phyloP scores from a whole-genome alignment of 2,797 vertebrate species.

The Enteromius trimaculatus region DNA sequence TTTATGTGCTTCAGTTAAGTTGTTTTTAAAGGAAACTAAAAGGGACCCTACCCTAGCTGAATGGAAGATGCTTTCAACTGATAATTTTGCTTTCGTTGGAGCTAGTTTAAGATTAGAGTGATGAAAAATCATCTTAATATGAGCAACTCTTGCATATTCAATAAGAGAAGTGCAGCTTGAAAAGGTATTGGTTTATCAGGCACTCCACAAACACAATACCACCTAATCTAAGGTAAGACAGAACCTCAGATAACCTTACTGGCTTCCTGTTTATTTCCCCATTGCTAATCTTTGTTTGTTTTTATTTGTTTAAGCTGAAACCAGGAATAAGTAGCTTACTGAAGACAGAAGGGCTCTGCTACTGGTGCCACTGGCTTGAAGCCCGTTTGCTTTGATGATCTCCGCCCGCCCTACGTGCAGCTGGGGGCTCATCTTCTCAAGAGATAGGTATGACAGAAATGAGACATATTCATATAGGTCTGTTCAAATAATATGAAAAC shows the following conservation, averaged over 20 bases:
- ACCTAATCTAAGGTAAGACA: no score
- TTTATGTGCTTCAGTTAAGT: no score
- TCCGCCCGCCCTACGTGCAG: neutral
- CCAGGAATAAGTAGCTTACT: conserved; percentile 30
- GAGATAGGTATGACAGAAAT: neutral
- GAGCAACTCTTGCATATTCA: no score
- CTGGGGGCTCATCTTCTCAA: conserved; percentile 18
- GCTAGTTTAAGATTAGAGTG: no score
- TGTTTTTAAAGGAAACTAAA: neutral
- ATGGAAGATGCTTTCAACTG: no score
- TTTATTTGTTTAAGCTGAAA: neutral
- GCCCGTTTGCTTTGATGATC: conserved; percentile 26
- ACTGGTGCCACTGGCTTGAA: conserved; percentile 13
- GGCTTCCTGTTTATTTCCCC: neutral
- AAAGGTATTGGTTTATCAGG: no score
- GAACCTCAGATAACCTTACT: no score
- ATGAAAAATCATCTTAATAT: no score
- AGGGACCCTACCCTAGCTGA: no score
- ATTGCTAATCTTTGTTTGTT: conserved; percentile 5
- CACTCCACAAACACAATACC: no score
- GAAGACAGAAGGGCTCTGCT: conserved; percentile 9
- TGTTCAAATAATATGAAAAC: neutral
- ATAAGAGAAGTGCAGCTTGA: no score
- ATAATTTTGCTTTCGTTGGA: no score
- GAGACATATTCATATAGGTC: neutral